Evolutionary conservation across 2,888 invertebrate genomes (phyloP), one percentile per base, ranked within the genome.

Genomic region (Formica aserva): DNA sequence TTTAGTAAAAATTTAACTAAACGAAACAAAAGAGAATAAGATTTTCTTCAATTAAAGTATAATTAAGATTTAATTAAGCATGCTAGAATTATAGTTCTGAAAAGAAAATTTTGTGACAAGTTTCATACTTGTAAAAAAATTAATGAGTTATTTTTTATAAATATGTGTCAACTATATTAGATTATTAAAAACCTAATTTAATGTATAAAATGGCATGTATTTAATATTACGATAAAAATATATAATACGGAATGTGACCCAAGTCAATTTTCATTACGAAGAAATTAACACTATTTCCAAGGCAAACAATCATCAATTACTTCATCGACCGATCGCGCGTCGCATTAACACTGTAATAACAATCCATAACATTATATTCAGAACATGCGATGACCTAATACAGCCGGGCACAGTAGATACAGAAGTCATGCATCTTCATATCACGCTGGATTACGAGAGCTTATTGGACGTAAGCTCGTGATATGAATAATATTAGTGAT

Each of bases 341-440:
- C 18, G 15, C 22, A 60, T 69, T 71, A 67, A 57, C 29, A 32
- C 29, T 35, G 45, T 35, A 71, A 48, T 71, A 71, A 78, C 35
- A 78, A 71, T 48, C n/a, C 66, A 57, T 78, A 78, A 78, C 11
- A 60, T 48, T 60, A 78, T 48, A 48, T 71, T 35, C 35, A 35
- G 72, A 5, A 32, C 72, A 78, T 62, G 45, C 45, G 72, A 71
- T 78, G 78, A 71, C 45, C 72, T 71, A 45, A 45, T 60, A 71
- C 60, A 35, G 32, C 13, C 26, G 9, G 18, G 45, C 60, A 45
- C 26, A n/a, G 41, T 45, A 69, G 69, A 78, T 69, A 77, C 45
- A 45, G 60, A 32, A 45, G 22, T 35, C 35, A 26, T 35, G 35
- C 35, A 71, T 78, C 60, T 78, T 60, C 45, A 71, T 62, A 78